Evolutionary conservation across 2,888 invertebrate genomes (phyloP), one percentile per base, ranked within the genome.

Genomic region (Scelioninae gen. 1): DNA sequence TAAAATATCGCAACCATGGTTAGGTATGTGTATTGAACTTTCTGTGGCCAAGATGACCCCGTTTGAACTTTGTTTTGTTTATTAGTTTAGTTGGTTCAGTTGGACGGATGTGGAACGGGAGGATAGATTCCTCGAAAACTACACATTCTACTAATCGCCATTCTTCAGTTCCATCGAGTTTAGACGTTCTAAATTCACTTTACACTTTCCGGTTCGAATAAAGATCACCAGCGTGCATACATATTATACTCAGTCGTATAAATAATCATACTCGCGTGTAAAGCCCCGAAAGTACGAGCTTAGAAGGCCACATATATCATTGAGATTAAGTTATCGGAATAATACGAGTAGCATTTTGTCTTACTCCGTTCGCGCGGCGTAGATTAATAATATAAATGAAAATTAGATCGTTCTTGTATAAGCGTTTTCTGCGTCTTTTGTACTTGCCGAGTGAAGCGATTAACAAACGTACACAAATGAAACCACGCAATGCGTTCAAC

Each of bases 41-140:
- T 68, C 23, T 40, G 68, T 16, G 63, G 75, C 23, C 23, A 66
- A 34, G 77, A 77, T 62, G 78, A 71, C 71, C 69, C 63, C 49
- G 60, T 69, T 78, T 56, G 62, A 63, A 69, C 55, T 69, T 68
- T 69, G 71, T 62, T 78, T 71, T 69, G 78, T 78, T 78, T 78
- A 78, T 78, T 78, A 78, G 71, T 78, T 78, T 71, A 78, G 78
- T 71, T 63, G 63, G 78, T 32, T 71, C 43, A 58, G 49, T 63
- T 58, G 78, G 78, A 78, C 71, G 78, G 71, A 78, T 56, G 63
- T 77, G 69, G 69, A 40, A 47, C 62, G 68, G 55, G 76, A 76
- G 53, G 53, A 76, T 51, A 45, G 66, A 55, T 63, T 23, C 29
- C 56, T 47, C 63, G 69, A 69, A 69, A 69, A 63, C 69, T 69